Evolutionary conservation across 2,113 vertebrate genomes (phyloP), one percentile per base, ranked within the genome.

Genomic region (Carassius auratus): DNA sequence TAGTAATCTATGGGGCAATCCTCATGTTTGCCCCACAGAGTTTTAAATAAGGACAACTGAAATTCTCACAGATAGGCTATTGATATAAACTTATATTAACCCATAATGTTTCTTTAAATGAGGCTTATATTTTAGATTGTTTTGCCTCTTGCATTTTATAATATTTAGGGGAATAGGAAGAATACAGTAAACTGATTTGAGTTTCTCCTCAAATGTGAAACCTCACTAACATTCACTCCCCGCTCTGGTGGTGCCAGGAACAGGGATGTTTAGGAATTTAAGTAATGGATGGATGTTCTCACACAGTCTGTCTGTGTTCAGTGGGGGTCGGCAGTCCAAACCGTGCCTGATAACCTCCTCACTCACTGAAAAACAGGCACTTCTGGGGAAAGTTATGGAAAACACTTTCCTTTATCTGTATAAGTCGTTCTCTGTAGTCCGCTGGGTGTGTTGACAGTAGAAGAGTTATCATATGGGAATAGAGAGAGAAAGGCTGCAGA

Each of bases 161-260:
- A 74, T 74, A 48, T 74, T 74, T 48, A 8, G 13, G 42, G 14
- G 23, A 26, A 48, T 48, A 75, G 1, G 3, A 71, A 4, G 1
- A 13, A 7, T 45, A 59, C 17, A 21, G 55, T n/a, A 61, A n/a
- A 61, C 21, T n/a, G 55, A 59, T 61, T 61, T 42, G 36, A 75
- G 21, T 23, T 74, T 74, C 21, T 48, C 42, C 71, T 74, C 42
- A 74, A 74, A 55, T 14, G 12, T 30, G 75, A 57, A 30, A 12
- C 30, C 42, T 45, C 48, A 14, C 62, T 83, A 36, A 77, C 8
- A 48, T 12, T 21, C n/a, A 74, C 30, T 15, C 8, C 61, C n/a
- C 10, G 12, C 55, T 81, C 86, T 89, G 86, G 87, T 90, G 88
- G 93, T 94, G 82, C 93, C 94, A 94, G 92, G 93, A 92, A 84